Base-by-base conservation (phyloP, 2,888 invertebrate species). In the Drosophila falleni region DNA sequence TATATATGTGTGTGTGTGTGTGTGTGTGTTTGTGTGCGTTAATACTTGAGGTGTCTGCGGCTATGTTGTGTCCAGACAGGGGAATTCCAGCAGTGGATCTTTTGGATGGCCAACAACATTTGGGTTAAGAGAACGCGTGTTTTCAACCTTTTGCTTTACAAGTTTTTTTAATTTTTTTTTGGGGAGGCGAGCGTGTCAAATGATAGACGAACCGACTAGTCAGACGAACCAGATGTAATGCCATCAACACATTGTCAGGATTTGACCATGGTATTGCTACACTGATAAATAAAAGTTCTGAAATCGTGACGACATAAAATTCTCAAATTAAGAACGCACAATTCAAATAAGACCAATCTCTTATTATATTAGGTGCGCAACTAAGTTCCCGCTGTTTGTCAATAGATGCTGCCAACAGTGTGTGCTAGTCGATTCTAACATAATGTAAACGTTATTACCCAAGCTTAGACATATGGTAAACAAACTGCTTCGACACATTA, bases 101-200 rank as follows among this genome's bases (percentile, higher is more conserved):
- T 31, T 50, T 16, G 13, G 19, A 50, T 42, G 61, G 49, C 50
- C 64, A 67, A 67, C 67, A 44, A 47, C 64, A 51, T 64, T 67
- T 55, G 42, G 67, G 61, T 67, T 67, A 65, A 33, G 53, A 44
- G 29, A 53, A 33, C 59, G 29, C 26, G 13, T 19, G 33, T 13
- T 50, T 3, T 19, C 19, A 50, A 50, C 35, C 50, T 50, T 50
- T 16, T 50, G 19, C 19, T 35, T 23, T 23, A 19, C 50, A 35
- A 50, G 19, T 50, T 50, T 3, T 29, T 29, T 6, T 26, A 0
- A 3, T 35, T 33, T 50, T 9, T 23, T 4, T 23, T 3, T 4
- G 3, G 23, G 23, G 23, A 8, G 16, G 33, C 19, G n/a, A 50
- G 50, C 50, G 35, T 50, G 50, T 50, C 50, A 50, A 35, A 50